Conservation (phyloP, 92 coral and sea anemone species). For the Bergia sp. region DNA sequence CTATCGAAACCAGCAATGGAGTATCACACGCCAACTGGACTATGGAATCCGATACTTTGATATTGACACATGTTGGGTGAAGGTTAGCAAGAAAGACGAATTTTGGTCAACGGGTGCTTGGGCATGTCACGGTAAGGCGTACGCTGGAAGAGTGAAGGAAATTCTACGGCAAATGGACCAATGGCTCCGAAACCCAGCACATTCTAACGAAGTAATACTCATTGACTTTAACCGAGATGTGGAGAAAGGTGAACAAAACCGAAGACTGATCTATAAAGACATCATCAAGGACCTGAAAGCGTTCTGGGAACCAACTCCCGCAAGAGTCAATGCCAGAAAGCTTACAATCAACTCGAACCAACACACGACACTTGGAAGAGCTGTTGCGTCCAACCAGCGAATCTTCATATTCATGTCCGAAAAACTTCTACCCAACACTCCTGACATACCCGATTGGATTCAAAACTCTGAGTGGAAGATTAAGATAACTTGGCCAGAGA, state of each 20-base stretch:
- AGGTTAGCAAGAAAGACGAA: background rate
- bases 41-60: constrained; percentile 70
- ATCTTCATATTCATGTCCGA: constrained; percentile 57
- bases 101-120: constrained; percentile 54
- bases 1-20: constrained; percentile 61
- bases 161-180: constrained; percentile 58
- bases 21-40: constrained; percentile 58
- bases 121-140: constrained; percentile 55
- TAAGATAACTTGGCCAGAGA: constrained; percentile 55
- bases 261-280: constrained; percentile 43
- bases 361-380: constrained; percentile 58
- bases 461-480: constrained; percentile 34
- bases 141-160: constrained; percentile 53
- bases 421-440: constrained; percentile 24
- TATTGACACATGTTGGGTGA: constrained; percentile 66
- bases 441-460: constrained; percentile 43
- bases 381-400: constrained; percentile 54
- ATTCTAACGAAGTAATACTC: constrained; percentile 59
- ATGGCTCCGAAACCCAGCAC: constrained; percentile 53
- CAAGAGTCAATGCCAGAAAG: constrained; percentile 2
- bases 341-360: constrained; percentile 42
- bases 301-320: constrained; percentile 58
- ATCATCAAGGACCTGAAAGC: constrained; percentile 41
- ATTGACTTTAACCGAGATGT: constrained; percentile 66
- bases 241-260: constrained; percentile 20